Evolutionary conservation across 2,888 invertebrate species (phyloP).

Genomic region (Reticulitermes lucifugus): DNA sequence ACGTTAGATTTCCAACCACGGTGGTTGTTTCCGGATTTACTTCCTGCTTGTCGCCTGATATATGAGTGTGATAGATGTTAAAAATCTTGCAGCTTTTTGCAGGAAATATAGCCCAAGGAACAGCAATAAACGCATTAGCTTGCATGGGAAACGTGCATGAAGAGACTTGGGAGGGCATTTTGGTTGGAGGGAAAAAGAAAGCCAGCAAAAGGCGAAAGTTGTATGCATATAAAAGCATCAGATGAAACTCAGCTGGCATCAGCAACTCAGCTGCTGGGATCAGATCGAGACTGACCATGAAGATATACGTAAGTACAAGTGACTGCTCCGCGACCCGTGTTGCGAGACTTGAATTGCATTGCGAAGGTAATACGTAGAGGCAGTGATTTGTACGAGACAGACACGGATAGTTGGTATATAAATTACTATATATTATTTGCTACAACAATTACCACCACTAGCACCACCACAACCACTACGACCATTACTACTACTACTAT

Average conservation of each 20-base stretch:
- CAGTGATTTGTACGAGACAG: too few species aligned
- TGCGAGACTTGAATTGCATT: too few species aligned
- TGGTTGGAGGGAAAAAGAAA: slow-evolving; percentile 7
- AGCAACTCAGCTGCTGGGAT: not conserved
- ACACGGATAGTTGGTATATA: too few species aligned
- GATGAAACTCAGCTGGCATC: not conserved
- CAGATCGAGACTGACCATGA: slow-evolving; percentile 4
- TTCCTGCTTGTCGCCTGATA: not conserved
- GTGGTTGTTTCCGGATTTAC: not conserved
- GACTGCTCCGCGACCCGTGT: too few species aligned
- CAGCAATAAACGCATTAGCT: not conserved
- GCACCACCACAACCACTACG: too few species aligned
- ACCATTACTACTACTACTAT: too few species aligned
- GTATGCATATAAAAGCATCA: not conserved
- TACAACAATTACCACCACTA: too few species aligned
- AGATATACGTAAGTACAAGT: slow-evolving; percentile 4
- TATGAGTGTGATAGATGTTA: not conserved
- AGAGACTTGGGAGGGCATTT: not conserved
- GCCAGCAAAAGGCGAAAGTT: not conserved
- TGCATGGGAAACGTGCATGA: slow-evolving; percentile 30
- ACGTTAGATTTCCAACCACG: not conserved
- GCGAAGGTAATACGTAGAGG: too few species aligned
- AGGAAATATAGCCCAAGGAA: slow-evolving; percentile 7
- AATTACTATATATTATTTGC: too few species aligned
- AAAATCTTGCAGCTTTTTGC: not conserved